Evolutionary conservation across 2,797 vertebrate species (phyloP).

Genomic region (Macropodus opercularis): DNA sequence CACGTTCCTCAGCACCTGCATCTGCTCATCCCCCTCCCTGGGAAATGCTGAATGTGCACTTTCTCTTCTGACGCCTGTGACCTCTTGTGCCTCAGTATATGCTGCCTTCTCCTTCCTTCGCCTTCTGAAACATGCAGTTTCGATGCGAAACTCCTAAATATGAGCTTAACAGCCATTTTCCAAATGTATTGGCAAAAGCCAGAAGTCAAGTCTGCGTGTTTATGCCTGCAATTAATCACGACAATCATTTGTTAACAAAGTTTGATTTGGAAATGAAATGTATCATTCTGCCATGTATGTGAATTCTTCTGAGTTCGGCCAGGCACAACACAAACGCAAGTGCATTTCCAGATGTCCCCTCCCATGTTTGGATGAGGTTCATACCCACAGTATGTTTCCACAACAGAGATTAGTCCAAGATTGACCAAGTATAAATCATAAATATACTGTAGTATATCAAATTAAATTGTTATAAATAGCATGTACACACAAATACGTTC

Average conservation of each 20-base stretch:
- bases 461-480: slow-evolving; percentile 74
- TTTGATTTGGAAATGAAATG: slow-evolving; percentile 46
- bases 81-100: slow-evolving; percentile 37
- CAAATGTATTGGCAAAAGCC: slow-evolving; percentile 19
- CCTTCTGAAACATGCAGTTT: slow-evolving; percentile 39
- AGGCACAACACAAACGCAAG: slow-evolving; percentile 69
- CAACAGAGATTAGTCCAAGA: slow-evolving; percentile 73
- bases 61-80: slow-evolving; percentile 58
- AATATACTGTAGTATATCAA: slow-evolving; percentile 65
- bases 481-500: slow-evolving; percentile 57
- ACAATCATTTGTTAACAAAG: slow-evolving; percentile 55
- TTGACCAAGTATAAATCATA: slow-evolving; percentile 68
- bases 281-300: slow-evolving; percentile 55
- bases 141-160: slow-evolving; percentile 59
- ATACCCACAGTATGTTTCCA: slow-evolving; percentile 70
- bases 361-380: slow-evolving; percentile 66
- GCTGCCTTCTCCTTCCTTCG: slow-evolving; percentile 50
- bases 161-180: slow-evolving; percentile 42
- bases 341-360: slow-evolving; percentile 60
- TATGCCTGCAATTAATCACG: slow-evolving; percentile 35
- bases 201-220: slow-evolving; percentile 13
- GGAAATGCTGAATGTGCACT: slow-evolving; percentile 71
- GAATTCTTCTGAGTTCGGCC: slow-evolving; percentile 70
- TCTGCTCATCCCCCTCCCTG: slow-evolving; percentile 43
- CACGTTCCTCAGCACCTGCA: slow-evolving; percentile 72